These are phyloP conservation scores for Protosalanx chinensis DNA, from an alignment of 2,797 vertebrate species.

Conservation along the genomic window DNA sequence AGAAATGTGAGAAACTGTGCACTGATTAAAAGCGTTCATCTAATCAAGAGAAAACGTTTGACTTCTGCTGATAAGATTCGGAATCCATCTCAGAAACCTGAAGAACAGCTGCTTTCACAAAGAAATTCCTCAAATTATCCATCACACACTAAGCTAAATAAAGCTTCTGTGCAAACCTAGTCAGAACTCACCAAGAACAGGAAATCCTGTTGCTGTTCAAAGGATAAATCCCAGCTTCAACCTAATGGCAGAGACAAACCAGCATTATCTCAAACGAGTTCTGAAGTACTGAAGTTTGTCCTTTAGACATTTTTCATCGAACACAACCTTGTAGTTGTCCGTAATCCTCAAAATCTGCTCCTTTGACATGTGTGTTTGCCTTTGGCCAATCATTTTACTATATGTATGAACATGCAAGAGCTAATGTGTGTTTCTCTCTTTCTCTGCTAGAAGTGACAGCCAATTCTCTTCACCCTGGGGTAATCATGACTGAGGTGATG, in stretches of 20 bases:
- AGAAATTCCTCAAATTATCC: too few species aligned
- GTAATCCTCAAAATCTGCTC: neutral
- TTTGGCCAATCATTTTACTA: too few species aligned
- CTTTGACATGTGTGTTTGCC: neutral
- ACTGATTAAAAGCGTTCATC: neutral
- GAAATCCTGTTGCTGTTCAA: constrained; percentile 10
- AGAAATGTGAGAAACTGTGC: neutral
- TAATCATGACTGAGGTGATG: constrained; percentile 78
- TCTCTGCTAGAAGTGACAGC: constrained; percentile 75
- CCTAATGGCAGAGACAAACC: neutral
- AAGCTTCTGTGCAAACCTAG: too few species aligned
- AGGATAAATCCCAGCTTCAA: neutral
- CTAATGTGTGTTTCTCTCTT: neutral
- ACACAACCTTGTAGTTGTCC: neutral
- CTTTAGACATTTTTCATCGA: neutral
- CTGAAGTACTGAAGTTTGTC: neutral
- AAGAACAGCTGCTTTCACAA: too few species aligned
- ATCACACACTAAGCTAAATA: too few species aligned
- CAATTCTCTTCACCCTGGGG: constrained; percentile 79
- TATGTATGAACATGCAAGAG: neutral
- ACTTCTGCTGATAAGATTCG: neutral
- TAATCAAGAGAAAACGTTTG: neutral
- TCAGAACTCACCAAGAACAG: neutral
- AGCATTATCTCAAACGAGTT: neutral
- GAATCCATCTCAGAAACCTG: neutral